Percentiles rank a stretch among this genome's conserved stretches.
These are phyloP conservation scores for Copidosoma floridanum DNA, from an alignment of 1,140 invertebrate genomes.

Conservation along the genomic window DNA sequence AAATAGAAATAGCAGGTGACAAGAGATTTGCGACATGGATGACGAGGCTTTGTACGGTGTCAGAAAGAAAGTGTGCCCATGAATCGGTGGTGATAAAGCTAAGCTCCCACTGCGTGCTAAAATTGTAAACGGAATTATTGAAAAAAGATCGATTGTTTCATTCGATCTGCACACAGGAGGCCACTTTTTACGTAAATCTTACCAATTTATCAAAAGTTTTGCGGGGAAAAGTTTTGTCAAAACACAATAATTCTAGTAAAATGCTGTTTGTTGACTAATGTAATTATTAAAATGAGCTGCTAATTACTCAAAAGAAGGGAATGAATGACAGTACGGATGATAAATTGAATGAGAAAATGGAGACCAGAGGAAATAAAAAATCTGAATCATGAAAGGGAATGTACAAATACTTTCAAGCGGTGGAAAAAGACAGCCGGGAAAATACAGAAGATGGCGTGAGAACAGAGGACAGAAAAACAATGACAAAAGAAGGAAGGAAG, in stretches of 20 bases:
- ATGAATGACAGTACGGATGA: not conserved
- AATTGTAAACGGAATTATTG: constrained; percentile 14
- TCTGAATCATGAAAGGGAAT: not conserved
- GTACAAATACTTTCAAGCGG: constrained; percentile 21
- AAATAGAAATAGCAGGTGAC: not conserved
- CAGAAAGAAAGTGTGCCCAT: not conserved
- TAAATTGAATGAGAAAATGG: not conserved
- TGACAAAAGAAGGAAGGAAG: constrained; percentile 10
- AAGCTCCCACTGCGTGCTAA: not conserved
- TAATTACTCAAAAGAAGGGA: constrained; percentile 12
- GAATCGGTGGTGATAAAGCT: constrained; percentile 7
- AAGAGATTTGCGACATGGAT: too few species aligned
- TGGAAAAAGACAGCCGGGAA: constrained; percentile 11
- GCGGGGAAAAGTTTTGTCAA: too few species aligned
- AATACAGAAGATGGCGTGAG: too few species aligned
- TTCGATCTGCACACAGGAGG: too few species aligned
- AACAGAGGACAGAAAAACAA: constrained; percentile 23
- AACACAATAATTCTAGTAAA: too few species aligned
- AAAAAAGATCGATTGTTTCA: constrained; percentile 13
- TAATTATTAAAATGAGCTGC: constrained; percentile 20
- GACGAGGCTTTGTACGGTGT: too few species aligned
- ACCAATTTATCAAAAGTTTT: too few species aligned
- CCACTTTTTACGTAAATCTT: too few species aligned
- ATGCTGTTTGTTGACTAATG: too few species aligned
- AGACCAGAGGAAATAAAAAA: constrained; percentile 12